Evolutionary conservation across 2,888 invertebrate species (phyloP), one percentile per base, ranked within the genome.

Genomic region (Monopis laevigella): DNA sequence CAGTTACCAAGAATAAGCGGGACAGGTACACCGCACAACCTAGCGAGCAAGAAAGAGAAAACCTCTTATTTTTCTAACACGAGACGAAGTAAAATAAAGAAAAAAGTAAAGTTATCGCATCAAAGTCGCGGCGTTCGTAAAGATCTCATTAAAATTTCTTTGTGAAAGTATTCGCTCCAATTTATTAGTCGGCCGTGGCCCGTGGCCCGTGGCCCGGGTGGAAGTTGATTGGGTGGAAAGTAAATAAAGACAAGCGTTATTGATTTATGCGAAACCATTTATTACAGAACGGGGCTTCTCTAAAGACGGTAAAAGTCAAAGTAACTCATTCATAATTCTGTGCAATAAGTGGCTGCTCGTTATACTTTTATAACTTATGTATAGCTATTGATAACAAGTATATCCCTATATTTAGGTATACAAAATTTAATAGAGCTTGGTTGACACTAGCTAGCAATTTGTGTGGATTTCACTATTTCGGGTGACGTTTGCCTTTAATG

Each of bases 121-220:
- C 74, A 73, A 73, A 74, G 71, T 71, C 66, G 59, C 61, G 52
- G 58, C 59, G 63, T 56, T 61, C 61, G 65, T 66, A 64, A 68
- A 77, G 73, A 69, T 69, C 74, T 77, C 77, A 77, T 78, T 77
- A 78, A 75, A 77, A 73, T 65, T 69, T 68, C 72, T 74, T 72
- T 69, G 68, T 65, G 64, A 65, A 66, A 60, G 69, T 70, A 75
- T 73, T 70, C 65, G 54, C 50, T 65, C 62, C 71, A 75, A 72
- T 78, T 74, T 77, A 70, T 69, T 64, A 69, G 69, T 62, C 13
- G 36, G 17, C n/a, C n/a, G n/a, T n/a, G n/a, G n/a, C n/a, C n/a
- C n/a, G n/a, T n/a, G n/a, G n/a, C n/a, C n/a, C n/a, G n/a, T n/a
- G n/a, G n/a, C 19, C 27, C 30, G 39, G 39, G 18, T 18, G 39